A percentile compares a stretch with the other conserved stretches of the same genome.
Conservation (phyloP, 2,797 vertebrate species). For the Enteromius argenteus region DNA sequence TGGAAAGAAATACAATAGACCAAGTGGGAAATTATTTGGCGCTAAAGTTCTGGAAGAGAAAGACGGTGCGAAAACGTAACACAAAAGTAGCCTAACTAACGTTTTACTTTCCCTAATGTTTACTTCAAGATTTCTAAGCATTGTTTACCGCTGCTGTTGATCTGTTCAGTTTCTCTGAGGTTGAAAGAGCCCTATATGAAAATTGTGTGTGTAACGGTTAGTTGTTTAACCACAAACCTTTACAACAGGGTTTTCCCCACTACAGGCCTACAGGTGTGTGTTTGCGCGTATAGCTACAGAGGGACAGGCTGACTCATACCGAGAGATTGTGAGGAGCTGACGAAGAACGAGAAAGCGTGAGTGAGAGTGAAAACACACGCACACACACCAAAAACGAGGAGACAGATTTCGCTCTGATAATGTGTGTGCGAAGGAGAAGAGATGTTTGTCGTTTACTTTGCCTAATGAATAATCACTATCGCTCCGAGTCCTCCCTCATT, state of each 20-base stretch:
- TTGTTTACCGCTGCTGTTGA: not conserved
- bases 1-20: not conserved
- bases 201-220: conserved; percentile 21
- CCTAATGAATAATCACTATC: conserved; percentile 49
- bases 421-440: not conserved
- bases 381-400: not conserved
- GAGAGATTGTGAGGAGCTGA: conserved; percentile 4
- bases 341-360: conserved; percentile 39
- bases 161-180: conserved; percentile 4
- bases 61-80: not conserved
- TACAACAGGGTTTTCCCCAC: conserved; percentile 33
- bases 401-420: not conserved
- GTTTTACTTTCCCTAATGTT: not conserved
- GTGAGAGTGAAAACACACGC: conserved; percentile 26
- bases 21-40: not conserved
- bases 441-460: conserved; percentile 39
- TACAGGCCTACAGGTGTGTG: not conserved
- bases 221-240: conserved; percentile 14
- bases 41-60: not conserved
- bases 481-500: conserved; percentile 26
- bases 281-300: not conserved
- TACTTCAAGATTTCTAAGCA: not conserved
- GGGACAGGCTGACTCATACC: conserved; percentile 27
- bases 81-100: not conserved
- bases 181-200: not conserved